A percentile compares a stretch with the other conserved stretches of the same genome.
phyloP scores from a whole-genome alignment of 2,888 invertebrate species.

The Pinctada fucata region DNA sequence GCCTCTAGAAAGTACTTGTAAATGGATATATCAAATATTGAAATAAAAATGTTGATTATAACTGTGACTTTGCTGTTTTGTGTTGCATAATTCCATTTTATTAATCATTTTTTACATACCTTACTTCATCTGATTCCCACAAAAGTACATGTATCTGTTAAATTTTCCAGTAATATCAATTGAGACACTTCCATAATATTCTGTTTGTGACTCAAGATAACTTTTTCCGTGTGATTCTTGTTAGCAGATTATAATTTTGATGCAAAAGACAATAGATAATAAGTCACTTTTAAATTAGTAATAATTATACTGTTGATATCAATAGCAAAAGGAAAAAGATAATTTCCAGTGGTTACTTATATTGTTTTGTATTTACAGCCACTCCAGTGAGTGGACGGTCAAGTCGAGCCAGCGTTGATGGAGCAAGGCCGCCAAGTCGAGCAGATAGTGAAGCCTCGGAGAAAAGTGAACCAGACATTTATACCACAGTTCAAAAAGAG shows the following conservation, averaged over 20 bases:
- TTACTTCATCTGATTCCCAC: background rate
- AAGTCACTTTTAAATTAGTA: no score
- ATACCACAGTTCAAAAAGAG: constrained; percentile 73
- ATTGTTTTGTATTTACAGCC: no score
- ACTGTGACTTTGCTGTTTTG: no score
- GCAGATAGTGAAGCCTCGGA: constrained; percentile 87
- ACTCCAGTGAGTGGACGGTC: constrained; percentile 72
- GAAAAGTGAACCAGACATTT: constrained; percentile 69
- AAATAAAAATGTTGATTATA: no score
- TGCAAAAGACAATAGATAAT: no score
- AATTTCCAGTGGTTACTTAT: no score
- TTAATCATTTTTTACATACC: background rate
- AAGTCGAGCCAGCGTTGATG: constrained; percentile 63
- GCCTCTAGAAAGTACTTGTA: no score
- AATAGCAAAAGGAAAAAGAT: no score
- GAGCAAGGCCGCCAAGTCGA: constrained; percentile 89
- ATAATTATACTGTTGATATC: no score
- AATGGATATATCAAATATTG: no score
- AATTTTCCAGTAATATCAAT: background rate
- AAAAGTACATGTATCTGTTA: background rate
- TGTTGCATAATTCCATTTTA: background rate
- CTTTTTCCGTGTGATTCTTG: no score
- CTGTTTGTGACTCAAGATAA: background rate
- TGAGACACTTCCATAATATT: background rate
- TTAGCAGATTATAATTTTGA: no score